Evolutionary conservation across 2,113 vertebrate species (phyloP).

Genomic region (Caranx ignobilis): DNA sequence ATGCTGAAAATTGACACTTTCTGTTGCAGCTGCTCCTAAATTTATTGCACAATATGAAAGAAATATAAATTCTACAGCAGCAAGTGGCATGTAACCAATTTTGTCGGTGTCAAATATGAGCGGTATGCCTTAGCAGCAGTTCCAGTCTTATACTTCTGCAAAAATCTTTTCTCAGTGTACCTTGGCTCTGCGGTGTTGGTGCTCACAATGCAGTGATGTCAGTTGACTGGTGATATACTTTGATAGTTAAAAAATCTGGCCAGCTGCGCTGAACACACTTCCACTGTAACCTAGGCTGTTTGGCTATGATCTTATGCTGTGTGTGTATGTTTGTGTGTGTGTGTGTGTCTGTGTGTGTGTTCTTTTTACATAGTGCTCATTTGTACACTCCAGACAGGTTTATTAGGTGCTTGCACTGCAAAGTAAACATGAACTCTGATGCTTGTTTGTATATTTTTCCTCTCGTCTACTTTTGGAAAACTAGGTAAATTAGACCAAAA

Average conservation of each 20-base stretch:
- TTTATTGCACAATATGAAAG: slow-evolving; percentile 25
- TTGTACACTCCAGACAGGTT: slow-evolving; percentile 63
- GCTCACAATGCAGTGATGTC: slow-evolving; percentile 25
- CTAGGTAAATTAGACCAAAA: slow-evolving; percentile 9
- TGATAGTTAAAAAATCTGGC: slow-evolving; percentile 43
- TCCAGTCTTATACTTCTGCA: slow-evolving; percentile 6
- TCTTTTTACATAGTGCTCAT: slow-evolving; percentile 33
- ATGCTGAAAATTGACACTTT: slow-evolving; percentile 54
- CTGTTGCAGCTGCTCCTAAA: slow-evolving; percentile 11
- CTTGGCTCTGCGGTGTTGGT: slow-evolving; percentile 18
- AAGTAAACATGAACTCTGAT: slow-evolving; percentile 60
- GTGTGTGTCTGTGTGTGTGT: slow-evolving; percentile 13
- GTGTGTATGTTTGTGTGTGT: background rate
- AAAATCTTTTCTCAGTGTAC: slow-evolving; percentile 18
- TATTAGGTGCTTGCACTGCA: slow-evolving; percentile 65
- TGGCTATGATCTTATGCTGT: background rate
- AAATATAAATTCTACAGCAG: slow-evolving; percentile 22
- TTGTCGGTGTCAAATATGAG: slow-evolving; percentile 45
- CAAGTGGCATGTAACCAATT: slow-evolving; percentile 26
- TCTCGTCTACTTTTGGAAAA: slow-evolving; percentile 17
- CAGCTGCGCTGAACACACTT: background rate
- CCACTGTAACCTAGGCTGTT: slow-evolving; percentile 14
- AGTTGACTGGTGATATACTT: slow-evolving; percentile 32
- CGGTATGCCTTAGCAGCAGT: slow-evolving; percentile 22
- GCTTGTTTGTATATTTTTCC: slow-evolving; percentile 48